Percentiles rank a stretch among this genome's conserved stretches.
phyloP scores from a whole-genome alignment of 1,140 invertebrate genomes.

The Subanguina moxae region DNA sequence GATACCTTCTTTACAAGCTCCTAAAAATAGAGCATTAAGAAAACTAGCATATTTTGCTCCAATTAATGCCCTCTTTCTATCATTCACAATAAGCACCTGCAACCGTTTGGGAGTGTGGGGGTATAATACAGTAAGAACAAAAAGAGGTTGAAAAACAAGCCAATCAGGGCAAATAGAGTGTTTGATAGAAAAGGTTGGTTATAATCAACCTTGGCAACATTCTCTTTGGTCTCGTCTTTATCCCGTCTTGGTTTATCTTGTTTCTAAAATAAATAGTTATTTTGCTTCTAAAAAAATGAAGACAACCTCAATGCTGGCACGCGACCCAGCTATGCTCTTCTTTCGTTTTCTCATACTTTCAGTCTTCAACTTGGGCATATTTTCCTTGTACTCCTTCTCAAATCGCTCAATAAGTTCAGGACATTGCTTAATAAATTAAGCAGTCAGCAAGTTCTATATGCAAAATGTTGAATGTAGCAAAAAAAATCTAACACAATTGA shows the following conservation, averaged over 20 bases:
- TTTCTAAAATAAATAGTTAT: slow-evolving; percentile 5
- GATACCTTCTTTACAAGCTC: not conserved
- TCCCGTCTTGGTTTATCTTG: not conserved
- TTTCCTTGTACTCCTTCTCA: slow-evolving; percentile 14
- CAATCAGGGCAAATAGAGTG: too few relatives aligned
- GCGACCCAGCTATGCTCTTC: not conserved
- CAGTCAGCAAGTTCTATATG: not conserved
- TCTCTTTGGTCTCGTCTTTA: not conserved
- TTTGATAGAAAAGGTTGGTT: too few relatives aligned
- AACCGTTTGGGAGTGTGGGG: too few relatives aligned
- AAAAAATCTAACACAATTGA: slow-evolving; percentile 19
- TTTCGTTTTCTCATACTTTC: slow-evolving; percentile 5
- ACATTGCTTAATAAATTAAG: slow-evolving; percentile 19
- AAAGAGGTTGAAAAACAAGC: too few relatives aligned
- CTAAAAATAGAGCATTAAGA: too few relatives aligned
- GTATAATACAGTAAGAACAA: too few relatives aligned
- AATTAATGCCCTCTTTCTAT: too few relatives aligned
- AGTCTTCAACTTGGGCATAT: not conserved
- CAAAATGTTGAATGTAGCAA: slow-evolving; percentile 1
- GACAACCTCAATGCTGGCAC: not conserved
- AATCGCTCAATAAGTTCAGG: slow-evolving; percentile 25
- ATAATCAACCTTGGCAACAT: not conserved
- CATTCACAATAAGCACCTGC: too few relatives aligned
- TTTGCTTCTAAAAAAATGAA: not conserved
- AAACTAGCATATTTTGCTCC: too few relatives aligned